Percentiles rank a stretch among this genome's conserved stretches.
Conservation (phyloP, 2,888 invertebrate genomes). For the Shargacucullia verbasci region DNA sequence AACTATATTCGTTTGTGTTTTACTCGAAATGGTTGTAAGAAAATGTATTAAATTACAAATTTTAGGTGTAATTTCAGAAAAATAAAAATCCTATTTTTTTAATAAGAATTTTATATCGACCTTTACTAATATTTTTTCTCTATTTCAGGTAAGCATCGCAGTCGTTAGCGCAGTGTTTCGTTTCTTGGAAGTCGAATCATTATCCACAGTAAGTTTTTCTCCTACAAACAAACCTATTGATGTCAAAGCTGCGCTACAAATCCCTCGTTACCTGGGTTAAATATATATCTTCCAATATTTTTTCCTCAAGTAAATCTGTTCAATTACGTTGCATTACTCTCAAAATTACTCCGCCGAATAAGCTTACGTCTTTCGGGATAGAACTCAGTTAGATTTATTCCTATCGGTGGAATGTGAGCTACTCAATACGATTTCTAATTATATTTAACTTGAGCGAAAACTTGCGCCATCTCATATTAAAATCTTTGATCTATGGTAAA, state of each 20-base stretch:
- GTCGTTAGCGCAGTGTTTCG: slow-evolving; percentile 58
- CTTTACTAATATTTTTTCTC: slow-evolving; percentile 44
- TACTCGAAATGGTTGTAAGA: too few species aligned
- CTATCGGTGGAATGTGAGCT: slow-evolving; percentile 25
- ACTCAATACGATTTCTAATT: slow-evolving; percentile 57
- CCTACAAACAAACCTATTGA: slow-evolving; percentile 60
- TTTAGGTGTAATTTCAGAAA: too few species aligned
- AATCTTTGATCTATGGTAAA: too few species aligned
- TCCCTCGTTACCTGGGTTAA: slow-evolving; percentile 59
- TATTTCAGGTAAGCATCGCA: slow-evolving; percentile 71
- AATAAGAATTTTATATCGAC: slow-evolving; percentile 7
- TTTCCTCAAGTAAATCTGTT: slow-evolving; percentile 55
- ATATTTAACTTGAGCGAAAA: slow-evolving; percentile 38
- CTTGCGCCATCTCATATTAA: too few species aligned
- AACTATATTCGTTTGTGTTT: too few species aligned
- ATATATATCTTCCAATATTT: slow-evolving; percentile 43
- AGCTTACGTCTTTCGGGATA: slow-evolving; percentile 53
- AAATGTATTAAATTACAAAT: too few species aligned
- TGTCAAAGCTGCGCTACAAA: slow-evolving; percentile 60
- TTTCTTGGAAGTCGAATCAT: slow-evolving; percentile 57
- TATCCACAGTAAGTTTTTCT: slow-evolving; percentile 64
- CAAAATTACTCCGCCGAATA: slow-evolving; percentile 59
- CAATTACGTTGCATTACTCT: slow-evolving; percentile 66
- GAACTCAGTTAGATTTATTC: slow-evolving; percentile 56
- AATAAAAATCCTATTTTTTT: slow-evolving; percentile 4